A percentile compares a stretch with the other conserved stretches of the same genome.
Conservation (phyloP, 1,140 invertebrate genomes). For the Pogonognathellus flavescens region DNA sequence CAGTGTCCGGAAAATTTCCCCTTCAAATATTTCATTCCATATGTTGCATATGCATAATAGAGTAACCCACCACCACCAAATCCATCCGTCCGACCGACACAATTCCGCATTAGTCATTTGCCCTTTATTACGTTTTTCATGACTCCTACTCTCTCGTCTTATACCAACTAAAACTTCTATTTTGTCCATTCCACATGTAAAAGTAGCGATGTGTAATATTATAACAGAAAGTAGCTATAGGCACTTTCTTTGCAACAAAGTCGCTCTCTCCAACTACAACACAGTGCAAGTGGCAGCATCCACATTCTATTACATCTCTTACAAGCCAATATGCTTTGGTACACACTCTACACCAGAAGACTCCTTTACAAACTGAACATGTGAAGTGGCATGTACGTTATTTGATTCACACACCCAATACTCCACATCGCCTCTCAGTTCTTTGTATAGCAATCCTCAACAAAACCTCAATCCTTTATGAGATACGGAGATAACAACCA, state of each 20-base stretch:
- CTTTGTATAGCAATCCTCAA: no score
- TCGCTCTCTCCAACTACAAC: not conserved
- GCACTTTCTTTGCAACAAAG: not conserved
- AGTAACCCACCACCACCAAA: constrained; percentile 15
- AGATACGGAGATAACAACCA: no score
- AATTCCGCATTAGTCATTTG: constrained; percentile 53
- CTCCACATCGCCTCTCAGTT: no score
- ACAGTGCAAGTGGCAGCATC: not conserved
- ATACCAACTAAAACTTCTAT: not conserved
- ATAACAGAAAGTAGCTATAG: not conserved
- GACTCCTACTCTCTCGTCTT: constrained; percentile 48
- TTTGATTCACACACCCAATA: no score
- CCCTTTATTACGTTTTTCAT: constrained; percentile 61
- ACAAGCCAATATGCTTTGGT: no score
- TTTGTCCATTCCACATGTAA: not conserved
- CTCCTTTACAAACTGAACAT: no score
- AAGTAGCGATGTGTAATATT: no score
- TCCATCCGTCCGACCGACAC: constrained; percentile 1
- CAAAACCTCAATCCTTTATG: no score
- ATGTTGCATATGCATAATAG: constrained; percentile 40
- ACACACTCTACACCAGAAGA: no score
- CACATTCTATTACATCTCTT: not conserved
- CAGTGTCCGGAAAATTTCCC: constrained; percentile 56
- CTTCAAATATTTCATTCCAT: constrained; percentile 55
- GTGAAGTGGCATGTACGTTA: no score